phyloP scores from a whole-genome alignment of 2,888 invertebrate species.

The Volucella bombylans region DNA sequence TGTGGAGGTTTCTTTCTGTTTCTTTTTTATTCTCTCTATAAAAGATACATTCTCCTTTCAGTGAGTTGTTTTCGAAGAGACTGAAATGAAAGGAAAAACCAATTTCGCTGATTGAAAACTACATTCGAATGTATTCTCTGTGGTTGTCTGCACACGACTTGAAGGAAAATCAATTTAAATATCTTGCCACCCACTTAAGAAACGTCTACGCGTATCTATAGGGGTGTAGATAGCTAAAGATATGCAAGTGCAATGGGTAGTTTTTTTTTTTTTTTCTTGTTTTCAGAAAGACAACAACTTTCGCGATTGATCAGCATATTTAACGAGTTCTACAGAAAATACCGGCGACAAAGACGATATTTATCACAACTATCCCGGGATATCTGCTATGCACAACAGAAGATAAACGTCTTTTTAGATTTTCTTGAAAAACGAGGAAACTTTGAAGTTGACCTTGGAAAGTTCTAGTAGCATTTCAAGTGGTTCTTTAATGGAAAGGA shows the following conservation, averaged over 20 bases:
- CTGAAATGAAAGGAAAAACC: constrained; percentile 15
- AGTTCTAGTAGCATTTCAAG: too few relatives aligned
- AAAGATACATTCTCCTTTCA: not conserved
- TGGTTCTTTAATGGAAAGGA: too few relatives aligned
- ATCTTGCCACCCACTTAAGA: not conserved
- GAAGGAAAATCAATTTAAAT: constrained; percentile 14
- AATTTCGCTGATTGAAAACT: constrained; percentile 40
- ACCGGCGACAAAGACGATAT: not conserved
- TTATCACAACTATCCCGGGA: too few relatives aligned
- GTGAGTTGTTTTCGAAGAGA: not conserved
- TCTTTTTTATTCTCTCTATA: not conserved
- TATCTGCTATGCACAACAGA: too few relatives aligned
- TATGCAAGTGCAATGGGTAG: constrained; percentile 6
- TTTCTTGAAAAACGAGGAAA: too few relatives aligned
- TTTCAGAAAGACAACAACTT: constrained; percentile 28
- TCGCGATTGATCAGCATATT: constrained; percentile 32
- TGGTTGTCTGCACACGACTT: too few relatives aligned
- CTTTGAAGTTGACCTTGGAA: too few relatives aligned
- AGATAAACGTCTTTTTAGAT: too few relatives aligned
- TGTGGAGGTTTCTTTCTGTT: not conserved
- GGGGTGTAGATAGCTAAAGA: too few relatives aligned
- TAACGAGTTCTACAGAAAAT: not conserved
- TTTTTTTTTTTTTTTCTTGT: not conserved
- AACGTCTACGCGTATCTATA: too few relatives aligned
- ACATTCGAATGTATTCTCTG: not conserved